Conservation (phyloP, 1,140 invertebrate species). For the Zaprionus tsacasi region DNA sequence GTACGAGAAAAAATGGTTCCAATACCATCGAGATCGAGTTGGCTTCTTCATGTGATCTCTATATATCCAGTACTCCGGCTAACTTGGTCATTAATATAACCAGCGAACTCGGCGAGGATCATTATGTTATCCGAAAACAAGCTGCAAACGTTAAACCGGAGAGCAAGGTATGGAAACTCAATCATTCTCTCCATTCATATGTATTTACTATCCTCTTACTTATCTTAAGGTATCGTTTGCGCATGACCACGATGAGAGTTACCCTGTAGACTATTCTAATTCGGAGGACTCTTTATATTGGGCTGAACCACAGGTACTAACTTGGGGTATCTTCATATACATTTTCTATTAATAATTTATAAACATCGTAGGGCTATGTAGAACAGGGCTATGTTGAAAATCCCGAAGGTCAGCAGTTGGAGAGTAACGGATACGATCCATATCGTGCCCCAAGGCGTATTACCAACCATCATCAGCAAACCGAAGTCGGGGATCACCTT, state of each 20-base stretch:
- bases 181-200: too few relatives aligned
- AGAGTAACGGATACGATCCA: neutral
- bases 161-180: too few relatives aligned
- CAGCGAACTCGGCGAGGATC: neutral
- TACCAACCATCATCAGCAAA: neutral
- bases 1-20: neutral
- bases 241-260: neutral
- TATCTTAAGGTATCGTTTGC: neutral
- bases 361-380: too few relatives aligned
- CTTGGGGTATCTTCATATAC: too few relatives aligned
- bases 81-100: slow-evolving; percentile 22
- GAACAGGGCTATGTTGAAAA: neutral
- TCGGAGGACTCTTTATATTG: neutral
- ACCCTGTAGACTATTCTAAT: neutral
- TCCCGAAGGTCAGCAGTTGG: neutral
- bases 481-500: neutral
- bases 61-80: neutral
- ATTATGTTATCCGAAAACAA: neutral
- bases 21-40: slow-evolving; percentile 15
- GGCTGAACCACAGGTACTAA: neutral
- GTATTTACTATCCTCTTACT: neutral
- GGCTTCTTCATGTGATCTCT: neutral
- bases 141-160: neutral
- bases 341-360: too few relatives aligned
- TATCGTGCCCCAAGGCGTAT: slow-evolving; percentile 34